Percentiles rank a stretch among this genome's conserved stretches.
These are phyloP conservation scores for Carabus problematicus DNA, from an alignment of 2,888 invertebrate species.

Conservation along the genomic window DNA sequence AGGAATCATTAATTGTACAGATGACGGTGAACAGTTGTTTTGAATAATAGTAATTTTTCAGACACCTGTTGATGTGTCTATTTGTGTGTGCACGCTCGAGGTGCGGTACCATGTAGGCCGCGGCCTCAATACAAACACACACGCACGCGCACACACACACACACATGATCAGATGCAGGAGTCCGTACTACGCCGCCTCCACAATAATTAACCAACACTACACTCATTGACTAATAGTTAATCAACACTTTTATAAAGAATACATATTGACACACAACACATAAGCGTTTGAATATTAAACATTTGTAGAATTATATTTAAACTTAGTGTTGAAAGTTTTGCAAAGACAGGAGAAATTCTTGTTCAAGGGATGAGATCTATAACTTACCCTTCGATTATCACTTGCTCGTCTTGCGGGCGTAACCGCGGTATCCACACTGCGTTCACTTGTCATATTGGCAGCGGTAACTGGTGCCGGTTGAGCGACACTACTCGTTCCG, in stretches of 20 bases:
- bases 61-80: constrained; percentile 32
- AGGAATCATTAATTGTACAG: too few species aligned
- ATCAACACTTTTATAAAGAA: too few species aligned
- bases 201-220: too few species aligned
- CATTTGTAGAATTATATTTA: too few species aligned
- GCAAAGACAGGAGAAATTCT: background rate
- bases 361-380: background rate
- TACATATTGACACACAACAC: too few species aligned
- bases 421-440: constrained; percentile 45
- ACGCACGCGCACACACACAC: background rate
- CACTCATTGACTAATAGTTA: too few species aligned
- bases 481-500: constrained; percentile 42
- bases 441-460: constrained; percentile 48
- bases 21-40: constrained; percentile 12
- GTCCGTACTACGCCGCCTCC: too few species aligned
- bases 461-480: constrained; percentile 51
- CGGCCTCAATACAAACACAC: background rate
- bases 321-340: too few species aligned
- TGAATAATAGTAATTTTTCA: constrained; percentile 27
- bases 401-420: constrained; percentile 54
- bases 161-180: too few species aligned
- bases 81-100: too few species aligned
- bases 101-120: background rate
- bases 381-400: constrained; percentile 60
- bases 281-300: too few species aligned